Percentiles rank a stretch among this genome's conserved stretches.
Evolutionary conservation across 1,140 invertebrate species (phyloP).

Genomic region (Prorops nasuta): DNA sequence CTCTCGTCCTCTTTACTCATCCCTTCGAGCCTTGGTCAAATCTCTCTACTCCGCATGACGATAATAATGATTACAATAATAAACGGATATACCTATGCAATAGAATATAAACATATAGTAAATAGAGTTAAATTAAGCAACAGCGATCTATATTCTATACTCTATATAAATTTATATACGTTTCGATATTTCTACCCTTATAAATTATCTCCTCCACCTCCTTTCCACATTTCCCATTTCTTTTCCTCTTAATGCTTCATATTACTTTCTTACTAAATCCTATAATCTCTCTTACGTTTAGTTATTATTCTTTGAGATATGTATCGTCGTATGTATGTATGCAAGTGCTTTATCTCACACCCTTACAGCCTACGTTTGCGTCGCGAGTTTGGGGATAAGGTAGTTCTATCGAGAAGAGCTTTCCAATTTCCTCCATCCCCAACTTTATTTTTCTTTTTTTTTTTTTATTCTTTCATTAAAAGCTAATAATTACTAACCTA

Average conservation of each 20-base stretch:
- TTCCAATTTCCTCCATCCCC: neutral
- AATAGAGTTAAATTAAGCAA: conserved; percentile 57
- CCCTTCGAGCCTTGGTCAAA: too few species aligned
- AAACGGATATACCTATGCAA: conserved; percentile 51
- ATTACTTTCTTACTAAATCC: conserved; percentile 28
- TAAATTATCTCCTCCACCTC: conserved; percentile 4
- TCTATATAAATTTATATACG: conserved; percentile 16
- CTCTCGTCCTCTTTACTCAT: too few species aligned
- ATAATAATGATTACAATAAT: conserved; percentile 28
- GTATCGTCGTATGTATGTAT: conserved; percentile 52
- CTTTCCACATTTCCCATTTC: conserved; percentile 13
- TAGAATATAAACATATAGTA: conserved; percentile 55
- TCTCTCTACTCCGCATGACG: too few species aligned
- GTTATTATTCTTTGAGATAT: conserved; percentile 59
- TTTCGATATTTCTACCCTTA: conserved; percentile 11
- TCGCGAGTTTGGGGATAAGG: too few species aligned
- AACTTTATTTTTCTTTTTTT: too few species aligned
- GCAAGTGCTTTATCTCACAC: conserved; percentile 11
- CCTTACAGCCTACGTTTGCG: conserved; percentile 1
- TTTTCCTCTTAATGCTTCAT: conserved; percentile 25
- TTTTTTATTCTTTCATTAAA: too few species aligned
- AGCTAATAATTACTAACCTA: too few species aligned
- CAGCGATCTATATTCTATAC: conserved; percentile 40
- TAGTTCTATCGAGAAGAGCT: too few species aligned
- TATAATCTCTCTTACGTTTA: conserved; percentile 52